Percentiles rank a stretch among this genome's conserved stretches.
phyloP scores from a whole-genome alignment of 2,113 vertebrate genomes.

The Malurus melanocephalus region DNA sequence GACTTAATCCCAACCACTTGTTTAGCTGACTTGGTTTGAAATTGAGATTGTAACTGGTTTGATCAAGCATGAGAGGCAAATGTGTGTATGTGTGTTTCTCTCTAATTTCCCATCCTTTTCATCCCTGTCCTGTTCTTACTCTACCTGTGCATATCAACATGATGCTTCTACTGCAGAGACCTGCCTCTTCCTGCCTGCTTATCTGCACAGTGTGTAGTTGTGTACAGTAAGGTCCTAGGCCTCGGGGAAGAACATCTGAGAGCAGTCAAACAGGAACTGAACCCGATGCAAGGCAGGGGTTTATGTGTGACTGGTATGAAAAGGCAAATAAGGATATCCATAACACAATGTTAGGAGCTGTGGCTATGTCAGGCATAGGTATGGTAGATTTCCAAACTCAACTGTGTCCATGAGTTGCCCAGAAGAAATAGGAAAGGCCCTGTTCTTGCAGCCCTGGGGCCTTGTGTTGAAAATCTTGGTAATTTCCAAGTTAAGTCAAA shows the following conservation, averaged over 20 bases:
- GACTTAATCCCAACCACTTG: not conserved
- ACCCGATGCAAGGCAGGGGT: conserved; percentile 24
- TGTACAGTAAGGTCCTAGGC: conserved; percentile 41
- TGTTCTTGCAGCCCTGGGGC: not conserved
- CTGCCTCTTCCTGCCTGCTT: conserved; percentile 45
- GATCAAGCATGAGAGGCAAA: conserved; percentile 41
- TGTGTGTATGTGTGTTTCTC: conserved; percentile 23
- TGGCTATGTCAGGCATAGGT: conserved; percentile 13
- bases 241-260: conserved; percentile 21
- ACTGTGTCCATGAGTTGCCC: not conserved
- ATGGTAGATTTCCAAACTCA: not conserved
- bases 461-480: not conserved
- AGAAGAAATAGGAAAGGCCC: conserved; percentile 5
- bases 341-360: not conserved
- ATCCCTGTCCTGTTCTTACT: conserved; percentile 52
- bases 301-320: not conserved
- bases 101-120: conserved; percentile 47
- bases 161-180: conserved; percentile 51
- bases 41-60: conserved; percentile 5
- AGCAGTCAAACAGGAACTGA: conserved; percentile 31
- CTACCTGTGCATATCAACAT: conserved; percentile 36
- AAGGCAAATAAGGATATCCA: not conserved
- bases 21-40: conserved; percentile 22
- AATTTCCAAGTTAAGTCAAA: not conserved
- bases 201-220: conserved; percentile 32